These are phyloP conservation scores for Alitta virens DNA, from an alignment of 2,888 invertebrate genomes.

Conservation along the genomic window DNA sequence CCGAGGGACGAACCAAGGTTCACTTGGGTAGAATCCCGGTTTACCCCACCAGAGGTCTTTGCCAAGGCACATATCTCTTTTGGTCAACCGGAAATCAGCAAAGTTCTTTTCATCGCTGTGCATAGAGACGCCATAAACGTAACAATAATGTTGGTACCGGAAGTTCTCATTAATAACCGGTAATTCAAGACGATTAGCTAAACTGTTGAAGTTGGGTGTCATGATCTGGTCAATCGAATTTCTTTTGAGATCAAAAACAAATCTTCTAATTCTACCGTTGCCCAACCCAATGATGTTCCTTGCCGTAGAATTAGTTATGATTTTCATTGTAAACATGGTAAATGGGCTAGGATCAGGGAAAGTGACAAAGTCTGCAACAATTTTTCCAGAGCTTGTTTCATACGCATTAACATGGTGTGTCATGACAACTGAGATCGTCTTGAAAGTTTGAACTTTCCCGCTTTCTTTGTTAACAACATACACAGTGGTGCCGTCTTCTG, in stretches of 20 bases:
- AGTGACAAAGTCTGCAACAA: constrained; percentile 40
- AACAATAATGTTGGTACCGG: constrained; percentile 42
- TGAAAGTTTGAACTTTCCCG: constrained; percentile 32
- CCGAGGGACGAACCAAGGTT: constrained; percentile 44
- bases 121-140: constrained; percentile 42
- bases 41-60: constrained; percentile 34
- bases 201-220: not conserved
- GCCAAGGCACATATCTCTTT: constrained; percentile 43
- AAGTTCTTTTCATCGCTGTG: constrained; percentile 38
- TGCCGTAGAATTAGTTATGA: constrained; percentile 31
- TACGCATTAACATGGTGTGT: constrained; percentile 52
- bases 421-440: constrained; percentile 36
- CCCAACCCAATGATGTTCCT: constrained; percentile 38
- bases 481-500: constrained; percentile 32
- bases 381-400: constrained; percentile 30
- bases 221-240: constrained; percentile 26
- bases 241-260: constrained; percentile 32
- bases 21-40: constrained; percentile 39
- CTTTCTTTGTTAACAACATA: constrained; percentile 38
- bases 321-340: constrained; percentile 34
- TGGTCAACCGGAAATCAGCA: constrained; percentile 40
- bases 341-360: constrained; percentile 42
- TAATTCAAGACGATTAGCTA: constrained; percentile 35
- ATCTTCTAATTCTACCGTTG: constrained; percentile 37
- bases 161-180: constrained; percentile 47